Percentiles rank a stretch among this genome's conserved stretches.
phyloP scores from a whole-genome alignment of 2,113 vertebrate genomes.

The Xenus cinereus region DNA sequence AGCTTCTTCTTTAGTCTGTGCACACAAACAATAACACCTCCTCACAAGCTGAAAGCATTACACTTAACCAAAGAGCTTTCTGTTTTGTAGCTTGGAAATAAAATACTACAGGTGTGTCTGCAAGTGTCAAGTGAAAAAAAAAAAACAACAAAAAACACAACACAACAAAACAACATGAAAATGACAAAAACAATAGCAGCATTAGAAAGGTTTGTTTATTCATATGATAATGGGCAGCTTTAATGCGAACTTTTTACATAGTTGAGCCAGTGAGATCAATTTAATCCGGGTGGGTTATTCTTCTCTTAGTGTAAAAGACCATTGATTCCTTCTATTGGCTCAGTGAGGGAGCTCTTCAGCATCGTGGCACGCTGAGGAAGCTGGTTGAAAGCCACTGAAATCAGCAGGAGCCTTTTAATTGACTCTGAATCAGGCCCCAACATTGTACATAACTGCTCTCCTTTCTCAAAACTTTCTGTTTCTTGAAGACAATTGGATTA shows the following conservation, averaged over 20 bases:
- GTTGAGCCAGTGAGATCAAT: constrained; percentile 53
- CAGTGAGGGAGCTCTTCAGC: constrained; percentile 40
- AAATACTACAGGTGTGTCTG: constrained; percentile 23
- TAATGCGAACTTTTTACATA: constrained; percentile 38
- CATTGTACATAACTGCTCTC: constrained; percentile 19
- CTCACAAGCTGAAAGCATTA: background rate
- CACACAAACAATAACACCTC: background rate
- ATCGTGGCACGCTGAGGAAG: constrained; percentile 28
- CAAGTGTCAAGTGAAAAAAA: background rate
- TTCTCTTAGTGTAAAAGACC: constrained; percentile 59
- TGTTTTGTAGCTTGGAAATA: background rate
- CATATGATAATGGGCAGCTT: constrained; percentile 51
- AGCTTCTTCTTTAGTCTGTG: background rate
- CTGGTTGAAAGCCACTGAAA: constrained; percentile 60
- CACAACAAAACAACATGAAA: background rate
- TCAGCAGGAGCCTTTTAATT: constrained; percentile 64
- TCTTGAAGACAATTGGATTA: constrained; percentile 25
- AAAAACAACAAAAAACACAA: no score
- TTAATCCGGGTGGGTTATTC: constrained; percentile 64
- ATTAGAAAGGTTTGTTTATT: constrained; percentile 51
- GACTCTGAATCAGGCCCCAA: constrained; percentile 50
- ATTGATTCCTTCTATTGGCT: constrained; percentile 56
- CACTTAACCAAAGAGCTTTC: background rate
- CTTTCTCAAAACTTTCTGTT: constrained; percentile 43
- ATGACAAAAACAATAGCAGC: background rate